Evolutionary conservation across 1,140 invertebrate genomes (phyloP).

Genomic region (Aporrectodea caliginosa): DNA sequence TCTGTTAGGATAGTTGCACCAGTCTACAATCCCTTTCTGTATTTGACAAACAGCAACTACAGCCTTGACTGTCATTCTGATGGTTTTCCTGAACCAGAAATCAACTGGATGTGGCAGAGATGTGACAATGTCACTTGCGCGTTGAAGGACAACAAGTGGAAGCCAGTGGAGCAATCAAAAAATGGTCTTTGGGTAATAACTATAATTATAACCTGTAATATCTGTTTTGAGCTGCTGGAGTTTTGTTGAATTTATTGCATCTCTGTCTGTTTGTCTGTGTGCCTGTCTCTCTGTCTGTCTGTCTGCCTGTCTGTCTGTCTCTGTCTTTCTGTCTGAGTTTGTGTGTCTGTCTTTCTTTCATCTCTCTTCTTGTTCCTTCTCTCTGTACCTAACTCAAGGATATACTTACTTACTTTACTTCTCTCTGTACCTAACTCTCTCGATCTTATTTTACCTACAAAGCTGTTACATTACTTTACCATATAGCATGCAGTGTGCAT

Average conservation of each 20-base stretch:
- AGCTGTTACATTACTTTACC: background rate
- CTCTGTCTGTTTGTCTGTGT: background rate
- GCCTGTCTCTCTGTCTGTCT: background rate
- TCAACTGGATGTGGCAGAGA: background rate
- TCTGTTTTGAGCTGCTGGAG: background rate
- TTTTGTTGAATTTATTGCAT: background rate
- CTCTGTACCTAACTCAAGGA: no score
- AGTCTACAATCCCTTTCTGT: no score
- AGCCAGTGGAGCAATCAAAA: background rate
- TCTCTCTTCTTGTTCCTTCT: no score
- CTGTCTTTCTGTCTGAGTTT: no score
- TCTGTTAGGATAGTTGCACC: no score
- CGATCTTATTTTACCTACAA: no score
- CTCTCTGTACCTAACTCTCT: no score
- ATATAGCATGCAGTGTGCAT: background rate
- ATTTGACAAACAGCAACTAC: background rate
- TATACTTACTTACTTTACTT: no score
- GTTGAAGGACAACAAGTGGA: background rate
- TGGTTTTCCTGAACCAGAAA: background rate
- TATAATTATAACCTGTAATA: background rate
- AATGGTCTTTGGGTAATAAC: background rate
- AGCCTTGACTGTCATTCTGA: background rate
- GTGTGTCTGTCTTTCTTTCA: no score
- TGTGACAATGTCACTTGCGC: background rate
- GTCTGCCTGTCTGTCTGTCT: no score